phyloP scores from a whole-genome alignment of 2,888 invertebrate genomes.

The Leuctra nigra region DNA sequence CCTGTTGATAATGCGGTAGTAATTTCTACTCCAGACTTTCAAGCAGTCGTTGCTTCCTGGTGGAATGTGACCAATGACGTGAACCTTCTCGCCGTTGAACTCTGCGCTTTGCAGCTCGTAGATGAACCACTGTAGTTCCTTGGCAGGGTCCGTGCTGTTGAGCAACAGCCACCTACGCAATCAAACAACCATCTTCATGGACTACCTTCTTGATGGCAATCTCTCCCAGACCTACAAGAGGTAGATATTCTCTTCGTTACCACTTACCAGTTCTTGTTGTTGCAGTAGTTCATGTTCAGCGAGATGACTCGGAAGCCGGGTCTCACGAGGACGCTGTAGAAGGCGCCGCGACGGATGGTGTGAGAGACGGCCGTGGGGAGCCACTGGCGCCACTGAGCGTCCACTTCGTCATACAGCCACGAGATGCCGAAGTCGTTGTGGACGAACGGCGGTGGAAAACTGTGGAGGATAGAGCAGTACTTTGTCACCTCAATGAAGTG shows the following conservation, averaged over 20 bases:
- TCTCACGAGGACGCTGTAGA: constrained; percentile 84
- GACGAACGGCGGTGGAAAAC: constrained; percentile 83
- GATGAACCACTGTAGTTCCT: constrained; percentile 92
- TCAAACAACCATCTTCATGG: constrained; percentile 18
- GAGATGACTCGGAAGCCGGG: constrained; percentile 89
- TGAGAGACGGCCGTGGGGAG: constrained; percentile 80
- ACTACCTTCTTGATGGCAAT: too few relatives aligned
- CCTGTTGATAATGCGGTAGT: constrained; percentile 80
- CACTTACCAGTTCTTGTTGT: constrained; percentile 82
- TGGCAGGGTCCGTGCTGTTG: constrained; percentile 94
- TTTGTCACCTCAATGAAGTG: too few relatives aligned
- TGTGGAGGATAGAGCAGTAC: too few relatives aligned
- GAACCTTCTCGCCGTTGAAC: constrained; percentile 89
- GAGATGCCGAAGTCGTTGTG: constrained; percentile 75
- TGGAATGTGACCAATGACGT: constrained; percentile 94
- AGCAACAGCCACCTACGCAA: constrained; percentile 72
- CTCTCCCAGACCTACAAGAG: too few relatives aligned
- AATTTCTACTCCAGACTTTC: constrained; percentile 93
- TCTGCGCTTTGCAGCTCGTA: constrained; percentile 91
- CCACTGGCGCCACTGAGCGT: constrained; percentile 88
- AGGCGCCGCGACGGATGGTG: constrained; percentile 80
- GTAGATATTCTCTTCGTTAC: too few relatives aligned
- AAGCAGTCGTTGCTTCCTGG: constrained; percentile 91
- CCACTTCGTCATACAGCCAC: constrained; percentile 89
- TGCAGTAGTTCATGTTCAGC: constrained; percentile 95